These are phyloP conservation scores for Mylabris sibirica DNA, from an alignment of 2,888 invertebrate genomes.

Conservation along the genomic window DNA sequence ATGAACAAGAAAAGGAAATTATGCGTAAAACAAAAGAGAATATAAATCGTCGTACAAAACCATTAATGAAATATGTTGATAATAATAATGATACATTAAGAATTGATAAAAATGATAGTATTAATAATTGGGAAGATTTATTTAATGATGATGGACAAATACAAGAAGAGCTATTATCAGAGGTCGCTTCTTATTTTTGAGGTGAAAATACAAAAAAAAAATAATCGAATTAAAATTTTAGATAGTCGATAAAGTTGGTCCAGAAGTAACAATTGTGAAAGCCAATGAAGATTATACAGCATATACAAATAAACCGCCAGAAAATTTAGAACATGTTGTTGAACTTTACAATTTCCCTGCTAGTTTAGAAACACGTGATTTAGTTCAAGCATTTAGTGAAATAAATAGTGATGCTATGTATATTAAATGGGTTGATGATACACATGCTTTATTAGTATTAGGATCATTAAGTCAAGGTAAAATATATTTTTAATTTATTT, in stretches of 20 bases:
- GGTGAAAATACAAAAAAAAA: too few species aligned
- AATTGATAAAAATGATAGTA: conserved; percentile 47
- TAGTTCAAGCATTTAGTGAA: conserved; percentile 57
- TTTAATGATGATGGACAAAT: conserved; percentile 56
- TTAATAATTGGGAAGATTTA: conserved; percentile 59
- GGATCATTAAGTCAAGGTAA: conserved; percentile 57
- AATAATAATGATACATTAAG: conserved; percentile 49
- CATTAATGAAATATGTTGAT: conserved; percentile 56
- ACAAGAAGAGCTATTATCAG: conserved; percentile 48
- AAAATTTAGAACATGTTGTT: conserved; percentile 58
- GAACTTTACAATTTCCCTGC: conserved; percentile 59
- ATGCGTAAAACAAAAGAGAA: conserved; percentile 57
- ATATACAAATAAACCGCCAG: conserved; percentile 46
- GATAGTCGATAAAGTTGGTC: conserved; percentile 54
- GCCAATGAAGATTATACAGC: conserved; percentile 53
- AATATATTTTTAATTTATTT: neutral
- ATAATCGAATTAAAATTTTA: conserved; percentile 35
- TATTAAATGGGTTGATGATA: conserved; percentile 60
- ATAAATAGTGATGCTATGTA: conserved; percentile 58
- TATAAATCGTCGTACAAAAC: conserved; percentile 55
- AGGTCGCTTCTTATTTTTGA: conserved; percentile 33
- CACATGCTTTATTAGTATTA: conserved; percentile 58
- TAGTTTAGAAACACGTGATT: conserved; percentile 57
- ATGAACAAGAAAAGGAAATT: conserved; percentile 56
- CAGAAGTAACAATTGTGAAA: conserved; percentile 51